A percentile compares a stretch with the other conserved stretches of the same genome.
phyloP scores from a whole-genome alignment of 2,113 vertebrate genomes.

The Equus quagga region DNA sequence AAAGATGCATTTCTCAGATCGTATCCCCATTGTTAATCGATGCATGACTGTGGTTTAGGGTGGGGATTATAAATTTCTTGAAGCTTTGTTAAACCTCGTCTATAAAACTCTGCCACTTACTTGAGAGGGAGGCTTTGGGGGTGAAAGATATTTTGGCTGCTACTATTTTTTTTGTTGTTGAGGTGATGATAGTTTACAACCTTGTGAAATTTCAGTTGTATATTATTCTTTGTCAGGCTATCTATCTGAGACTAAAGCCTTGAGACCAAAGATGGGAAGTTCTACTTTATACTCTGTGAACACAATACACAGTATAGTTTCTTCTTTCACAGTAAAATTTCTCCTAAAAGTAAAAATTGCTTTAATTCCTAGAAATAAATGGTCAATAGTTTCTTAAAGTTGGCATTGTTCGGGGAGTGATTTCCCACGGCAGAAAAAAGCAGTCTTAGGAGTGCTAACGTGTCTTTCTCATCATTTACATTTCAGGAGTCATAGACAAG shows the following conservation, averaged over 20 bases:
- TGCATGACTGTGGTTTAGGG: neutral
- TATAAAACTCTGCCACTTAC: neutral
- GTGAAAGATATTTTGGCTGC: neutral
- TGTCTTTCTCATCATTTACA: neutral
- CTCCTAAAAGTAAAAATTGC: neutral
- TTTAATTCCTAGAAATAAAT: conserved; percentile 17
- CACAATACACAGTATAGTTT: neutral
- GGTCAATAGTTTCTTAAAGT: conserved; percentile 41
- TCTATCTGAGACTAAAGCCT: neutral
- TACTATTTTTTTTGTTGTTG: neutral
- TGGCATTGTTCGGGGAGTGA: neutral
- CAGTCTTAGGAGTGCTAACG: neutral
- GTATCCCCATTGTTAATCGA: too few relatives aligned
- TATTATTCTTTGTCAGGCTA: too few relatives aligned
- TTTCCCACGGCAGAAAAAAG: neutral
- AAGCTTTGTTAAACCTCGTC: neutral
- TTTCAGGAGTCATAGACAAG: neutral
- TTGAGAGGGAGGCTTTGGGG: neutral
- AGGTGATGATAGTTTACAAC: too few relatives aligned
- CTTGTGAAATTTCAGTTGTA: too few relatives aligned
- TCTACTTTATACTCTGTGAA: neutral
- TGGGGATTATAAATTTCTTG: neutral
- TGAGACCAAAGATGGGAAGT: neutral
- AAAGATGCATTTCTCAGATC: too few relatives aligned
- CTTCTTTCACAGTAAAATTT: neutral